Evolutionary conservation across 2,113 vertebrate genomes (phyloP).

Genomic region (Tetrax tetrax): DNA sequence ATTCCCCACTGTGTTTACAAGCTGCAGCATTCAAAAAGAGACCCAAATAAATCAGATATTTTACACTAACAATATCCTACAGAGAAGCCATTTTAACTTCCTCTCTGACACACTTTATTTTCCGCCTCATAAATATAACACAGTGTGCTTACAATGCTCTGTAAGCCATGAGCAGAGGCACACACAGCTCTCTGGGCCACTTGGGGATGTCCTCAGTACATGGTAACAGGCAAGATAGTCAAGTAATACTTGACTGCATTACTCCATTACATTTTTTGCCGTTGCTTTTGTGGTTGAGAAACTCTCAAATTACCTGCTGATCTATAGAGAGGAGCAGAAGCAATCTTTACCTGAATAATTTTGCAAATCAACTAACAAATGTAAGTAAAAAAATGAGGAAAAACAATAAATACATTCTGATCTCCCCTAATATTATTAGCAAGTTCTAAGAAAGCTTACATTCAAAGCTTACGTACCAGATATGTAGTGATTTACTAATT

Average conservation of each 20-base stretch:
- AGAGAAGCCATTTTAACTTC: conserved; percentile 62
- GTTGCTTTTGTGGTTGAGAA: not conserved
- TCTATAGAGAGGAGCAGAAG: not conserved
- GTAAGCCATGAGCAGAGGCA: not conserved
- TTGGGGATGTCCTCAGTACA: not conserved
- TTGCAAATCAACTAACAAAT: not conserved
- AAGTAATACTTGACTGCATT: not conserved
- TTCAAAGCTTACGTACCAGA: not conserved
- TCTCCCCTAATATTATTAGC: not conserved
- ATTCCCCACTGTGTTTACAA: conserved; percentile 64
- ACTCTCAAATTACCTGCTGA: conserved; percentile 9
- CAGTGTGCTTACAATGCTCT: not conserved
- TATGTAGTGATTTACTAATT: not conserved
- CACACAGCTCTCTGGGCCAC: not conserved
- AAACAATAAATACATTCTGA: not conserved
- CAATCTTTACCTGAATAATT: not conserved
- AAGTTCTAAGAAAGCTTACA: not conserved
- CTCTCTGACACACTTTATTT: conserved; percentile 50
- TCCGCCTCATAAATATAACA: conserved; percentile 58
- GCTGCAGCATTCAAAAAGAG: conserved; percentile 32
- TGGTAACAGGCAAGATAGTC: not conserved
- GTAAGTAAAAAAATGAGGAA: not conserved
- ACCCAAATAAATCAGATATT: conserved; percentile 62
- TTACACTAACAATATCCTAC: conserved; percentile 50
- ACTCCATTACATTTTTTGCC: not conserved